A percentile compares a stretch with the other conserved stretches of the same genome.
Conservation (phyloP, 2,113 vertebrate genomes). For the Dipodomys ordii region DNA sequence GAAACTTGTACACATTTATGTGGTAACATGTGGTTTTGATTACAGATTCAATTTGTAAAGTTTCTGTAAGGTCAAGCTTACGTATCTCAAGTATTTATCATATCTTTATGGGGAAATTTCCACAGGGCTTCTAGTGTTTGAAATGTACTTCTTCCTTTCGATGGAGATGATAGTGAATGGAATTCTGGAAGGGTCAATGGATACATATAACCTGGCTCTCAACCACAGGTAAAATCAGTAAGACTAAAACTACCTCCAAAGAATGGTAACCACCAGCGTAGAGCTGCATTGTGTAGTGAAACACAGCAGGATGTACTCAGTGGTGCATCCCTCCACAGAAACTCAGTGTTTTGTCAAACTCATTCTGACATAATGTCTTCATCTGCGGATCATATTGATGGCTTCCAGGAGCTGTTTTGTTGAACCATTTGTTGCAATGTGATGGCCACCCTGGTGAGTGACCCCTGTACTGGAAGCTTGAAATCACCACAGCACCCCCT, state of each 20-base stretch:
- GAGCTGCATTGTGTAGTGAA: background rate
- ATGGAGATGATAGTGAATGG: background rate
- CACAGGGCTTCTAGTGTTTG: background rate
- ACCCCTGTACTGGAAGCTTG: fast-evolving
- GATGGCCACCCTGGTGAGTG: background rate
- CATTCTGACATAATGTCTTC: background rate
- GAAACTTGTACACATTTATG: background rate
- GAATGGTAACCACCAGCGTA: background rate
- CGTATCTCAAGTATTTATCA: background rate
- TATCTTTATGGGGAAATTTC: background rate
- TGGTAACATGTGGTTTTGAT: background rate
- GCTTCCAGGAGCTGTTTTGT: background rate
- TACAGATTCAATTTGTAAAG: no score
- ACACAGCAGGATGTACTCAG: background rate
- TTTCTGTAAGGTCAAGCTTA: background rate
- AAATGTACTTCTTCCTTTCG: background rate
- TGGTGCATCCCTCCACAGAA: background rate
- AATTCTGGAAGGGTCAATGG: background rate
- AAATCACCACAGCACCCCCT: background rate
- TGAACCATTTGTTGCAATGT: background rate
- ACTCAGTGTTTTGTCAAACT: background rate
- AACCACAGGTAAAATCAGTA: background rate
- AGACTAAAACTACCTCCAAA: background rate
- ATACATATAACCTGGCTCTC: background rate
- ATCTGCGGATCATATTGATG: background rate